phyloP scores from a whole-genome alignment of 2,113 vertebrate species.

The Gobius niger region DNA sequence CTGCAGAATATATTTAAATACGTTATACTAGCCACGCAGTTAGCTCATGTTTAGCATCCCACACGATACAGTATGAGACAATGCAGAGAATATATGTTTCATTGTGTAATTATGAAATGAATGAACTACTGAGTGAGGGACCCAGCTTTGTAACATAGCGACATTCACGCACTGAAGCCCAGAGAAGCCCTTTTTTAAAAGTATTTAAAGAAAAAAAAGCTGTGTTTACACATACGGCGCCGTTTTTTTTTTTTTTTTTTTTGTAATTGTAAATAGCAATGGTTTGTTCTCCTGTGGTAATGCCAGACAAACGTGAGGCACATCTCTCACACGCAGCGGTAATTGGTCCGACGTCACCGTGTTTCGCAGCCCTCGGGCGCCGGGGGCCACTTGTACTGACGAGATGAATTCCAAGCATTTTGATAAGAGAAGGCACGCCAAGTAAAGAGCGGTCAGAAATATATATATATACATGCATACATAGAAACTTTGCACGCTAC shows the following conservation, averaged over 20 bases:
- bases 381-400: conserved; percentile 43
- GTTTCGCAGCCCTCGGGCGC: conserved; percentile 1
- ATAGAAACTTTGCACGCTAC: conserved; percentile 76
- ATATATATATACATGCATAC: conserved; percentile 41
- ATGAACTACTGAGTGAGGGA: conserved; percentile 93
- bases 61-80: conserved; percentile 29
- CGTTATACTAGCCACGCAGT: conserved; percentile 26
- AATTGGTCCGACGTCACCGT: conserved; percentile 13
- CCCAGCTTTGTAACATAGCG: conserved; percentile 79
- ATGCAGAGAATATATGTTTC: conserved; percentile 37
- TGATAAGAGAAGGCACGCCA: conserved; percentile 71
- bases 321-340: conserved; percentile 65
- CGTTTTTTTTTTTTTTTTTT: conserved; percentile 75
- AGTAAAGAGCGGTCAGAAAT: conserved; percentile 73
- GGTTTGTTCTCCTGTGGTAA: conserved; percentile 91
- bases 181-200: conserved; percentile 76
- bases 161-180: conserved; percentile 86
- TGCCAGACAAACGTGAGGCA: conserved; percentile 78
- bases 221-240: conserved; percentile 78
- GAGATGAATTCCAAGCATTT: conserved; percentile 75
- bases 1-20: conserved; percentile 22
- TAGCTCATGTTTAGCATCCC: conserved; percentile 6
- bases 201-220: conserved; percentile 75
- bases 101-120: conserved; percentile 54
- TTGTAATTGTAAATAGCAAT: conserved; percentile 82